Base-by-base conservation (phyloP, 2,797 vertebrate genomes). In the Pteronotus mesoamericanus region DNA sequence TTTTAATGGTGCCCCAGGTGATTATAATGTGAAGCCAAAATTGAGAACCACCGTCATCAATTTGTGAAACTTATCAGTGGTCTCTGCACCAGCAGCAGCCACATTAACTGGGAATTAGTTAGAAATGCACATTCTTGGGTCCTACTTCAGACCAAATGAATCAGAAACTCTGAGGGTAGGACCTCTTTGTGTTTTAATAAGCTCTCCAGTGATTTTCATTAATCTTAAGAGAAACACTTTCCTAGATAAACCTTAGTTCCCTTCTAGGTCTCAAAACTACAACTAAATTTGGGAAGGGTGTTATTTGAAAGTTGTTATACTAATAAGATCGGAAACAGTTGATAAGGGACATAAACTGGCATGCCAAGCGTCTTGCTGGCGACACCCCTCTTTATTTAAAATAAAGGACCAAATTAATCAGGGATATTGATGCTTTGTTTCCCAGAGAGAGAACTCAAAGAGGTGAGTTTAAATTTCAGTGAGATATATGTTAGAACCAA, bases 401-500 rank as follows among this genome's bases (percentile, higher is more conserved):
- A 16, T 8, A 84, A 86, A 51, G 61, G 48, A 61, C 5, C 26
- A 80, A 51, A 61, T 55, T 77, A 89, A 66, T 93, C 57, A 86
- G 26, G 44, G 44, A 34, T 57, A 29, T 18, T 71, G 22, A 48
- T n/a, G 19, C 26, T 14, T 83, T 85, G 16, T 88, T 88, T 90
- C 72, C 77, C 68, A 74, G 53, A 85, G 69, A 87, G 22, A 91
- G 59, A 92, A 68, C 32, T 84, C 34, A 32, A 48, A 88, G 44
- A 95, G 72, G 0, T 53, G n/a, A 94, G 82, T 82, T 88, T 88
- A 84, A 89, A 87, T 78, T 74, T 93, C n/a, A 86, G 53, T 64
- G 77, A 72, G 34, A 42, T 83, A 12, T 48, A 32, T 42, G 7
- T 68, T 32, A 82, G 53, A 61, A 37, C 44, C n/a, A 86, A 94